A percentile compares a stretch with the other conserved stretches of the same genome.
Conservation (phyloP, 2,888 invertebrate genomes). For the Parnassius orleans region DNA sequence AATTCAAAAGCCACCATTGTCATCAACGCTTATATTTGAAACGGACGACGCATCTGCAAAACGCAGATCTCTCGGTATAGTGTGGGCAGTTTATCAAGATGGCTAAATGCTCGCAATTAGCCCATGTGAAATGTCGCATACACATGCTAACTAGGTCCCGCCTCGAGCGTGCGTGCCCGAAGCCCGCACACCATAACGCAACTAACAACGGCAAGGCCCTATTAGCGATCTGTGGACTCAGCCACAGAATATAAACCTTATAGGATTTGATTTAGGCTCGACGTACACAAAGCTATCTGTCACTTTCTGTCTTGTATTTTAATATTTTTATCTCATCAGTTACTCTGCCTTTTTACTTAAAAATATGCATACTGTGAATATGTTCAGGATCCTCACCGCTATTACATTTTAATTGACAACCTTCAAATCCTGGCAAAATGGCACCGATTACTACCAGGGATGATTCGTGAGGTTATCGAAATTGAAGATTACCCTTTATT, state of each 20-base stretch:
- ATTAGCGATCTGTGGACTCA: slow-evolving; percentile 22
- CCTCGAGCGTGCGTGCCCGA: slow-evolving; percentile 49
- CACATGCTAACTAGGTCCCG: slow-evolving; percentile 76
- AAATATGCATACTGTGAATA: too few relatives aligned
- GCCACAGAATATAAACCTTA: slow-evolving; percentile 26
- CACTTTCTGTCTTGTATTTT: too few relatives aligned
- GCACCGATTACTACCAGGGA: too few relatives aligned
- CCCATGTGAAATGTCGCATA: slow-evolving; percentile 78
- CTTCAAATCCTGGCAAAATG: too few relatives aligned
- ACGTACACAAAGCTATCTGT: slow-evolving; percentile 2
- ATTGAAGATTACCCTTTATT: too few relatives aligned
- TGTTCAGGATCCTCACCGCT: too few relatives aligned
- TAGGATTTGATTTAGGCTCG: slow-evolving; percentile 17
- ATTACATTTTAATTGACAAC: too few relatives aligned
- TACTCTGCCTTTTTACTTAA: too few relatives aligned
- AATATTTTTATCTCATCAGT: too few relatives aligned
- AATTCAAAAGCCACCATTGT: background rate
- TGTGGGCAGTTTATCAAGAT: slow-evolving; percentile 73
- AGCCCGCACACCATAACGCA: slow-evolving; percentile 37
- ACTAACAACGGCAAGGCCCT: slow-evolving; percentile 29
- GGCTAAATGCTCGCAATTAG: slow-evolving; percentile 79
- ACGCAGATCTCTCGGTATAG: slow-evolving; percentile 53
- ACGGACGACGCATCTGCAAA: slow-evolving; percentile 42
- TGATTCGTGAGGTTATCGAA: too few relatives aligned
- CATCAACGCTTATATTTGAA: background rate